Evolutionary conservation across 2,113 vertebrate genomes (phyloP), one percentile per base, ranked within the genome.

Genomic region (Dolichallabes microphthalmus): DNA sequence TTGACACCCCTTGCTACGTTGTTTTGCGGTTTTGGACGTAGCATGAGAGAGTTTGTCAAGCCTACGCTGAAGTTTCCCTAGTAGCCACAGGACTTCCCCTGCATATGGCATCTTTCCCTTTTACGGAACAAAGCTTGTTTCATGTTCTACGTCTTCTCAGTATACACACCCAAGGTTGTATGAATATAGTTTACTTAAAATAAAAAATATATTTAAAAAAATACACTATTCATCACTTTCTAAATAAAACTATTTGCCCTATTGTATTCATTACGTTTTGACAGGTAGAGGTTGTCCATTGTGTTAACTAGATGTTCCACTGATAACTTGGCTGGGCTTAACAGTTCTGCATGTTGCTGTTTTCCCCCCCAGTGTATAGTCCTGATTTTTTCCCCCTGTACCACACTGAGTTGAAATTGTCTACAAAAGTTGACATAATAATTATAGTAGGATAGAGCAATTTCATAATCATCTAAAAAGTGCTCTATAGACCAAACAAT

Each of bases 51-150:
- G 55, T 58, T 4, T 25, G 13, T 61, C 2, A 25, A 8, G 3
- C 22, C 14, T 1, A 66, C n/a, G 32, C 55, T 45, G 82, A 73
- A 73, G 68, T 83, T 82, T 83, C 82, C 82, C 82, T 55, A 39
- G 27, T 2, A 71, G 66, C 22, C 64, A 11, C n/a, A 84, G 86
- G 84, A 88, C 73, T 74, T 82, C 82, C 86, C 86, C 83, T 10
- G 63, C 27, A 53, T 9, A 11, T 66, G 27, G 39, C 32, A 68
- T 50, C 25, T 82, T 84, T 79, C 25, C 45, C 78, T 77, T 63
- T 53, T 50, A 71, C 17, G 52, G 64, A 66, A 25, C 32, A 25
- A 66, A 71, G 12, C 57, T 30, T 27, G 30, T n/a, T 35, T 25
- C 2, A 13, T 58, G 1, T 58, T 58, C 20, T 20, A 12, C n/a